Conservation (phyloP, 2,113 vertebrate species). For the Steatornis caripensis region DNA sequence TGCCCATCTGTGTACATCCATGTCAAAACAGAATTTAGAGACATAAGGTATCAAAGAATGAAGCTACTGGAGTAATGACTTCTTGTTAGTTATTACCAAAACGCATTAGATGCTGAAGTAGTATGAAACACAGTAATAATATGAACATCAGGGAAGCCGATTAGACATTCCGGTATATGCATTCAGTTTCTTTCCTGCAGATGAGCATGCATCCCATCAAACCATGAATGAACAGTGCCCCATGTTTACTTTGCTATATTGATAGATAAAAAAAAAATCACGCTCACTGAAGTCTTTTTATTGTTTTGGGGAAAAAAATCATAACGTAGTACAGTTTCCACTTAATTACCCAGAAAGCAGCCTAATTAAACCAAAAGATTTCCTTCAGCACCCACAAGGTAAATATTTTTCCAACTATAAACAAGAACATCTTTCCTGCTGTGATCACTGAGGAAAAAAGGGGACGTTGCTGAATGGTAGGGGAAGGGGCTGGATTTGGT, state of each 20-base stretch:
- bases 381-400: background rate
- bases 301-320: background rate
- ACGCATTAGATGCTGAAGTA: background rate
- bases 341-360: background rate
- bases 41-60: background rate
- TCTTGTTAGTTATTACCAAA: background rate
- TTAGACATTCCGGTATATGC: background rate
- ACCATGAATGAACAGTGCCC: background rate
- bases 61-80: background rate
- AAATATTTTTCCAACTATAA: background rate
- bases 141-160: too few relatives aligned
- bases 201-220: background rate
- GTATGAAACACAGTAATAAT: background rate
- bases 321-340: background rate
- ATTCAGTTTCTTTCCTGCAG: background rate
- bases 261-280: too few relatives aligned
- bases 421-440: background rate
- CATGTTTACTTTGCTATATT: background rate
- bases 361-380: background rate
- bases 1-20: background rate
- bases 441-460: background rate
- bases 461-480: background rate
- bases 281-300: too few relatives aligned
- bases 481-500: background rate
- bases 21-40: fast-evolving